Evolutionary conservation across 2,113 vertebrate species (phyloP), one percentile per base, ranked within the genome.

Genomic region (Takifugu flavidus): DNA sequence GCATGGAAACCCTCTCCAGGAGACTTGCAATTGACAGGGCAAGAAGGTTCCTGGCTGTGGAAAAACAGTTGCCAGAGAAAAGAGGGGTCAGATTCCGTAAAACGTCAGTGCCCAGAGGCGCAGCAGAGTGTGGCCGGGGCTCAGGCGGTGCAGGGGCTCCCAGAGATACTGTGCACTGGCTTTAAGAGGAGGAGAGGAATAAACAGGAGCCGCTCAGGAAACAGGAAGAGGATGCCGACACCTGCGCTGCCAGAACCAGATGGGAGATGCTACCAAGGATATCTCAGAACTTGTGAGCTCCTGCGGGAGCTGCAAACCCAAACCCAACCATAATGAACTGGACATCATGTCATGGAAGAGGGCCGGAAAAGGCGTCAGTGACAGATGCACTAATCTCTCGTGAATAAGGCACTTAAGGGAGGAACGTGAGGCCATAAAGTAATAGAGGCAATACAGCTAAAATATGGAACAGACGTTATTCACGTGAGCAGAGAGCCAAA

Each of bases 21-120:
- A 69, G 56, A 70, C n/a, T 13, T 74, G 42, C 14, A 3, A 6
- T 34, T 76, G 58, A 81, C 34, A 50, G 43, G 62, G 47, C 65
- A 46, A 52, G 51, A 25, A 70, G 56, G 59, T 67, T 54, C 1
- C 44, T 56, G 59, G 49, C 31, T 53, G 0, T 28, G 4, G n/a
- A 67, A 15, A 53, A 60, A 15, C 10, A 70, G 25, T 47, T 62
- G 29, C 52, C 57, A 62, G 25, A 66, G 56, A 60, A 39, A 39
- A 52, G 13, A 69, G 25, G 66, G 44, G 13, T 27, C 27, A 59
- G 27, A 53, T 34, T 64, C 53, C 58, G 46, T 31, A 71, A 59
- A 66, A 27, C 59, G 25, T n/a, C 42, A 57, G 49, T 49, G 34
- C 58, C 53, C 34, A 29, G 53, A 31, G 31, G 13, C 39, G 56